These are phyloP conservation scores for Aphidius colemani DNA, from an alignment of 2,888 invertebrate species.

Conservation along the genomic window DNA sequence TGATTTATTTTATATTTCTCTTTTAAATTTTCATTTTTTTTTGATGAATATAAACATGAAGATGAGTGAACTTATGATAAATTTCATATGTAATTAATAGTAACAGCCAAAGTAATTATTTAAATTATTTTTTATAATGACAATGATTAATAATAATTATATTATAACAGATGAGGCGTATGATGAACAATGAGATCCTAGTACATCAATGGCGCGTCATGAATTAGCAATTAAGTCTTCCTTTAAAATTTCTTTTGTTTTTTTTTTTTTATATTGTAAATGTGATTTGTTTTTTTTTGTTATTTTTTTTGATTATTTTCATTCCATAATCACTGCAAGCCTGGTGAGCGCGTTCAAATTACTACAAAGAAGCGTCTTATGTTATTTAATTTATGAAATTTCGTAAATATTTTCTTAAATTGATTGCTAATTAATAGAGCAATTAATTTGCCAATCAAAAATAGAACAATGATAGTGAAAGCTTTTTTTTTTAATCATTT, in stretches of 20 bases:
- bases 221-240: constrained; percentile 38
- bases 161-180: constrained; percentile 42
- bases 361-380: constrained; percentile 7
- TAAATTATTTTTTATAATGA: constrained; percentile 13
- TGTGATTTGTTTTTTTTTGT: neutral
- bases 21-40: constrained; percentile 20
- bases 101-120: constrained; percentile 40
- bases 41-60: constrained; percentile 33
- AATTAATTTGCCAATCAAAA: neutral
- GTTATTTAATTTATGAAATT: neutral
- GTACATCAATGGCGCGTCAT: constrained; percentile 36
- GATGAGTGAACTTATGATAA: constrained; percentile 32
- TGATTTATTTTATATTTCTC: constrained; percentile 12
- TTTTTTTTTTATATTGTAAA: neutral
- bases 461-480: neutral
- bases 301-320: neutral
- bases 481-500: constrained; percentile 6
- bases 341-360: constrained; percentile 15
- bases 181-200: constrained; percentile 37
- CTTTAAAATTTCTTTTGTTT: constrained; percentile 41
- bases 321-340: constrained; percentile 6
- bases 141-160: constrained; percentile 30
- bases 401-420: constrained; percentile 7
- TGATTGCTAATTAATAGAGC: constrained; percentile 3
- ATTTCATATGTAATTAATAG: constrained; percentile 41